Percentiles rank a stretch among this genome's conserved stretches.
phyloP scores from a whole-genome alignment of 2,797 vertebrate species.

The Eulemur rubriventer region DNA sequence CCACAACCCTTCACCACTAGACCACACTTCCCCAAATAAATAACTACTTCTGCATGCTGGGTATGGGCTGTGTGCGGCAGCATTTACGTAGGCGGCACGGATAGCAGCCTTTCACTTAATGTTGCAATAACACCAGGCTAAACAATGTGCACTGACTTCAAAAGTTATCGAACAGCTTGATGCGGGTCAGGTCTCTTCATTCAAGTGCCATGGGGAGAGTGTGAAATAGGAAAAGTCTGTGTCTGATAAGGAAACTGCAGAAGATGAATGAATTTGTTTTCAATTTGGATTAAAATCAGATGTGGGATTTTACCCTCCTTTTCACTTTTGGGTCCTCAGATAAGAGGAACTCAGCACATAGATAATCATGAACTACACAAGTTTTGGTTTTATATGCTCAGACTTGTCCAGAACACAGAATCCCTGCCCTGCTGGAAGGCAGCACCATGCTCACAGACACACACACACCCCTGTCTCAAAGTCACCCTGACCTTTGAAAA shows the following conservation, averaged over 20 bases:
- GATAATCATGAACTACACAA: background rate
- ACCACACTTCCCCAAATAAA: constrained; percentile 81
- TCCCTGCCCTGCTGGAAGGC: background rate
- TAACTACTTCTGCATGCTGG: constrained; percentile 74
- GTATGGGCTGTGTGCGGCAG: constrained; percentile 63
- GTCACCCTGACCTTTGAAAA: constrained; percentile 42
- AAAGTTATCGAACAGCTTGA: background rate
- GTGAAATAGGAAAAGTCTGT: background rate
- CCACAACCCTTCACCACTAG: constrained; percentile 73
- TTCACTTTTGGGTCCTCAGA: background rate
- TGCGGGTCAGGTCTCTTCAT: background rate
- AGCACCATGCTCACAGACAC: background rate
- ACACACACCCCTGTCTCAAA: background rate
- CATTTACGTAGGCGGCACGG: constrained; percentile 74
- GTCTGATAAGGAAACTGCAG: background rate
- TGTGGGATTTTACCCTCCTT: background rate
- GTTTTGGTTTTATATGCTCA: background rate
- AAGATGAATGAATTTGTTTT: background rate
- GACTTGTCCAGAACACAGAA: constrained; percentile 21
- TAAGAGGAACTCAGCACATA: constrained; percentile 9
- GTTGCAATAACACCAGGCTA: constrained; percentile 68
- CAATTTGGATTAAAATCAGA: constrained; percentile 31
- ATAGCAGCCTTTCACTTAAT: constrained; percentile 76
- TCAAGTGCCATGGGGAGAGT: background rate
- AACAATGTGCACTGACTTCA: constrained; percentile 6